Evolutionary conservation across 1,140 invertebrate species (phyloP).

Genomic region (Periplaneta americana): DNA sequence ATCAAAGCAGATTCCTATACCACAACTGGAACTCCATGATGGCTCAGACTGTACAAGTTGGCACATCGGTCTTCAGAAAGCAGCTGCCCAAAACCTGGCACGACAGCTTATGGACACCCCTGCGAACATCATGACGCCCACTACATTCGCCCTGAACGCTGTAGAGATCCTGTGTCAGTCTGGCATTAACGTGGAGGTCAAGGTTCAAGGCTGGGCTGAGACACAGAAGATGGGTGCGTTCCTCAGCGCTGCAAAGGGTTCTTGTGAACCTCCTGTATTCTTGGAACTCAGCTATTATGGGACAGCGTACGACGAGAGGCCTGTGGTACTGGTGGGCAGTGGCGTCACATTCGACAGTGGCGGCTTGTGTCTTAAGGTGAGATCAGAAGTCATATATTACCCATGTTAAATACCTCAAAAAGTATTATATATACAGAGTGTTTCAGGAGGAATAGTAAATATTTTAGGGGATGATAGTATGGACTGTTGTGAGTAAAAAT

Average conservation of each 20-base stretch:
- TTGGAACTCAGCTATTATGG: too few relatives aligned
- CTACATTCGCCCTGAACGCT: conserved; percentile 47
- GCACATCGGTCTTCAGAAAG: conserved; percentile 47
- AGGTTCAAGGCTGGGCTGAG: too few relatives aligned
- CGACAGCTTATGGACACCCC: conserved; percentile 57
- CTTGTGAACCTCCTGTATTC: too few relatives aligned
- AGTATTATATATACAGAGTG: too few relatives aligned
- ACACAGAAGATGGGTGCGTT: too few relatives aligned
- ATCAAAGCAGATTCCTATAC: conserved; percentile 33
- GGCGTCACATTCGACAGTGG: conserved; percentile 90
- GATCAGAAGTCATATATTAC: too few relatives aligned
- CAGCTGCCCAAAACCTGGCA: conserved; percentile 56
- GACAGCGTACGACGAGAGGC: too few relatives aligned
- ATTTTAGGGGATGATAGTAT: too few relatives aligned
- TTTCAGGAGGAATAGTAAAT: too few relatives aligned
- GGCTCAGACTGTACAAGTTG: conserved; percentile 44
- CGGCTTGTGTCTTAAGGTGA: conserved; percentile 79
- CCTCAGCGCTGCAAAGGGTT: too few relatives aligned
- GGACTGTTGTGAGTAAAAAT: too few relatives aligned
- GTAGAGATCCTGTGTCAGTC: conserved; percentile 40
- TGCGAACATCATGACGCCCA: conserved; percentile 57
- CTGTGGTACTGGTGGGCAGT: conserved; percentile 45
- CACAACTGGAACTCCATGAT: conserved; percentile 22
- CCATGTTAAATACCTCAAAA: too few relatives aligned
- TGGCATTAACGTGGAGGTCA: conserved; percentile 44